Evolutionary conservation across 1,140 invertebrate genomes (phyloP).

Genomic region (Drosophila elegans): DNA sequence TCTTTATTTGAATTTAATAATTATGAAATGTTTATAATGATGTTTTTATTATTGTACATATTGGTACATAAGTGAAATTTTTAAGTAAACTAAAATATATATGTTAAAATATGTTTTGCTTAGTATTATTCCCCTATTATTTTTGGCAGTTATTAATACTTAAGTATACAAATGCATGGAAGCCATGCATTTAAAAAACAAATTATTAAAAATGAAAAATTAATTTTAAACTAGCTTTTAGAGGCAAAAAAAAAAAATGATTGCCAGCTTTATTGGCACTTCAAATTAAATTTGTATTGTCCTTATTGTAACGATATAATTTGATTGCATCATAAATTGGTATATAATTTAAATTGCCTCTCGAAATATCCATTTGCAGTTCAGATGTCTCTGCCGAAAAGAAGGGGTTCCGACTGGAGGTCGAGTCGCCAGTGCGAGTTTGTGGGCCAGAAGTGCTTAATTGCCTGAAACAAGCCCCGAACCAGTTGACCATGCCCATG

Average conservation of each 20-base stretch:
- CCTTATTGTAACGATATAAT: constrained; percentile 7
- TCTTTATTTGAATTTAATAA: no score
- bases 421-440: constrained; percentile 18
- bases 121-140: background rate
- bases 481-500: constrained; percentile 60
- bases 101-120: no score
- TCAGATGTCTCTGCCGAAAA: constrained; percentile 2
- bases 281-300: background rate
- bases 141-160: no score
- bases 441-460: constrained; percentile 51
- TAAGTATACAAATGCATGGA: background rate
- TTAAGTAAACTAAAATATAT: no score
- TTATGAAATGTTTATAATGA: no score
- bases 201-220: background rate
- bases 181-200: background rate
- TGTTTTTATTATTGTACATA: no score
- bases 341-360: background rate
- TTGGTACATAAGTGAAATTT: no score
- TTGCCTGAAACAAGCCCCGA: constrained; percentile 36
- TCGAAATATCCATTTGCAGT: background rate
- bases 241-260: no score
- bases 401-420: constrained; percentile 7
- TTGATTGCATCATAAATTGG: constrained; percentile 1
- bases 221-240: background rate
- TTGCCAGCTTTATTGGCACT: background rate